Evolutionary conservation across 2,888 invertebrate genomes (phyloP), one percentile per base, ranked within the genome.

Genomic region (Mantis religiosa): DNA sequence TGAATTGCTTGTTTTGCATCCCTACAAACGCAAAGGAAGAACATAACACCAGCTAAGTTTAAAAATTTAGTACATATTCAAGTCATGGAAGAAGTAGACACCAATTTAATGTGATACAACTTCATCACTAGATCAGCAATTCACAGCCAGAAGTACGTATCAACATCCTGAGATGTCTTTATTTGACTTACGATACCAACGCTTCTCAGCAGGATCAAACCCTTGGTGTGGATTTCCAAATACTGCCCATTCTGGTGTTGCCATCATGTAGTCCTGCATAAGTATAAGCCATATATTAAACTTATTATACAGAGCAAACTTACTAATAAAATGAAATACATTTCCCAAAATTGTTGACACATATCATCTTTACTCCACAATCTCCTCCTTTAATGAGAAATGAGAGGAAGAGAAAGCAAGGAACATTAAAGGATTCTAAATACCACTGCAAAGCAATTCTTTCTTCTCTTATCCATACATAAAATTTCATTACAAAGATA

Each of bases 201-300:
- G 91, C 0, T 93, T 94, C 91, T 95, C 94, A n/a, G 91, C 91
- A 2, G 95, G 95, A 92, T 95, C 95, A 92, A 95, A 95, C 14
- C 95, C 95, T 91, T 92, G 92, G 91, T 95, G 94, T 34, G 90
- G 90, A 9, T 94, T 92, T 9, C 95, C 95, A 91, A 92, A 94
- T 82, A 94, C 93, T 25, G 95, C 95, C 95, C 95, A 95, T 25
- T 91, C 88, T 7, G 95, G 95, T 2, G 94, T 95, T 83, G 92
- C 92, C 12, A 92, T 93, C 92, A 94, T 93, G 91, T 95, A 95
- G 91, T 95, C 95, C 91, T 94, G 92, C 9, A 91, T 90, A 88
- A 89, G 88, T 90, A 89, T 84, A 85, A 30, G 27, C 25, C 4
- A 6, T 20, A 54, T 54, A 54, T 14, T 54, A 54, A 34, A 54